A percentile compares a stretch with the other conserved stretches of the same genome.
These are phyloP conservation scores for Lumbricus terrestris DNA, from an alignment of 2,888 invertebrate species.

Conservation along the genomic window DNA sequence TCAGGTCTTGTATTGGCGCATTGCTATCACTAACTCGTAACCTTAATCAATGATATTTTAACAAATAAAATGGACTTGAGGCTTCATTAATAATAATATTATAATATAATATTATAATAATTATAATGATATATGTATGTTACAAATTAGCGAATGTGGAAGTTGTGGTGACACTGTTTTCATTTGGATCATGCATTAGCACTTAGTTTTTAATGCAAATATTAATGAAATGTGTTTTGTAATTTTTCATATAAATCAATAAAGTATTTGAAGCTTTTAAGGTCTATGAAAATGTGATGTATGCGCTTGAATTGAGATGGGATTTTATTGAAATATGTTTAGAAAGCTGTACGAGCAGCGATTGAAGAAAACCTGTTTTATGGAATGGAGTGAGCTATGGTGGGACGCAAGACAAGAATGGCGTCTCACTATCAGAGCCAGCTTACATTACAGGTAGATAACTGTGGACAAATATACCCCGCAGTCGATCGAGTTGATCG, in stretches of 20 bases:
- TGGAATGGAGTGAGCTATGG: neutral
- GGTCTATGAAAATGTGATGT: neutral
- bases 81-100: no score
- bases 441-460: neutral
- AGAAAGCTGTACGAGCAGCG: neutral
- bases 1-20: no score
- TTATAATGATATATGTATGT: no score
- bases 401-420: slow-evolving; percentile 14
- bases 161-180: neutral
- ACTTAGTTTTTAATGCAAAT: neutral
- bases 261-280: neutral
- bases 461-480: neutral
- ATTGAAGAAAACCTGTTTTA: slow-evolving; percentile 12
- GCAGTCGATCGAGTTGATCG: no score
- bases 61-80: no score
- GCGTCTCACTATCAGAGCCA: slow-evolving; percentile 4
- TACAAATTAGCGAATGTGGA: neutral
- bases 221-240: neutral
- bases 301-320: neutral
- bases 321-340: neutral
- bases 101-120: no score
- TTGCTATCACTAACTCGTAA: no score
- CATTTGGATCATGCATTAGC: no score
- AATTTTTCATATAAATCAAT: neutral
- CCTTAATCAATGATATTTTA: no score